Conservation (phyloP, 1,140 invertebrate genomes). For the Anoplolepis gracilipes region DNA sequence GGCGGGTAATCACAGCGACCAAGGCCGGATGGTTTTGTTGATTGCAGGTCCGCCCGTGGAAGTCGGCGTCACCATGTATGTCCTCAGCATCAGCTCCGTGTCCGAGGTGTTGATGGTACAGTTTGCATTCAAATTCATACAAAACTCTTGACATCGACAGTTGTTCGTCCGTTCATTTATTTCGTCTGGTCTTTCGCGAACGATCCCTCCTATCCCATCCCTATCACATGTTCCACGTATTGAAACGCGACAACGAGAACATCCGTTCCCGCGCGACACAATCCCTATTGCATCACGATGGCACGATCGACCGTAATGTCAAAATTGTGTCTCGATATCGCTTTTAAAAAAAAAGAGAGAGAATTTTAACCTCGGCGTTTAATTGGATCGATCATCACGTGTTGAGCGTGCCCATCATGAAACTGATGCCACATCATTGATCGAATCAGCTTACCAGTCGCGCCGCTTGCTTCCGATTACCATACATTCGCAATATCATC, state of each 20-base stretch:
- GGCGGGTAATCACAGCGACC: slow-evolving; percentile 80
- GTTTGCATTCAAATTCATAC: slow-evolving; percentile 84
- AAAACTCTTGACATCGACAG: slow-evolving; percentile 68
- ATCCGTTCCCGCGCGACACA: slow-evolving; percentile 31
- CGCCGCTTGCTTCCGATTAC: slow-evolving; percentile 69
- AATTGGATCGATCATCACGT: slow-evolving; percentile 45
- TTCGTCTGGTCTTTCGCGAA: slow-evolving; percentile 24
- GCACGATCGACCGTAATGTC: slow-evolving; percentile 45
- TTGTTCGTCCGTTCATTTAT: slow-evolving; percentile 64
- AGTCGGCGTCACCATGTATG: slow-evolving; percentile 98
- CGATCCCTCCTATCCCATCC: neutral
- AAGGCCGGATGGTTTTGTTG: slow-evolving; percentile 86
- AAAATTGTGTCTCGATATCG: slow-evolving; percentile 38
- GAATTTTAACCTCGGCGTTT: slow-evolving; percentile 30
- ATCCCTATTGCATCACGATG: neutral
- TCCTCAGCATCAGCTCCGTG: slow-evolving; percentile 99
- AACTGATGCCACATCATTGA: slow-evolving; percentile 43
- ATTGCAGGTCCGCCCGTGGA: slow-evolving; percentile 97
- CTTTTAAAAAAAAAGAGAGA: neutral
- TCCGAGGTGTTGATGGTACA: slow-evolving; percentile 99
- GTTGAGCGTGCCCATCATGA: slow-evolving; percentile 48
- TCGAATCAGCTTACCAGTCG: slow-evolving; percentile 55
- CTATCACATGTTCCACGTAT: slow-evolving; percentile 11
- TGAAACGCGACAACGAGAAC: slow-evolving; percentile 44
- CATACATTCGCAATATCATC: neutral